Percentiles rank a stretch among this genome's conserved stretches.
Evolutionary conservation across 2,888 invertebrate genomes (phyloP).

Genomic region (Homarus gammarus): DNA sequence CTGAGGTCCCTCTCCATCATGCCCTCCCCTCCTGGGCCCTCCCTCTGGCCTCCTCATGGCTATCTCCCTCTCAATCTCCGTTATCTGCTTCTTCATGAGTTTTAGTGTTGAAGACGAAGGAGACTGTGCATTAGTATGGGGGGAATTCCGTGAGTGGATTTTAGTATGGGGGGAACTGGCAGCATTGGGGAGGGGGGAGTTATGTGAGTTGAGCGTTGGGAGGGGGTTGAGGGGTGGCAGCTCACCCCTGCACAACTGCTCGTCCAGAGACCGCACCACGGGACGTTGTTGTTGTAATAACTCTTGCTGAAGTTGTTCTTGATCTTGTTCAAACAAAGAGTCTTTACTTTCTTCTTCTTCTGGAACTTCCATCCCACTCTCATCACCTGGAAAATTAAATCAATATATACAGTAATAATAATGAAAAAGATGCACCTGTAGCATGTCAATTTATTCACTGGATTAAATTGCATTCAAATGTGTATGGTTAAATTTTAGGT

Average conservation of each 20-base stretch:
- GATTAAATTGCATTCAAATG: too few species aligned
- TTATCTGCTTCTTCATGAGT: slow-evolving; percentile 76
- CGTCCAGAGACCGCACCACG: slow-evolving; percentile 70
- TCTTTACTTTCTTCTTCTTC: slow-evolving; percentile 62
- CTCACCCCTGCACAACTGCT: slow-evolving; percentile 75
- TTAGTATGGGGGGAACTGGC: slow-evolving; percentile 73
- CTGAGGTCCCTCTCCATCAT: slow-evolving; percentile 60
- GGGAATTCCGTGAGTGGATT: slow-evolving; percentile 58
- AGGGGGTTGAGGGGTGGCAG: slow-evolving; percentile 70
- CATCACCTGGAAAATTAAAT: slow-evolving; percentile 42
- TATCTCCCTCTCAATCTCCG: slow-evolving; percentile 76
- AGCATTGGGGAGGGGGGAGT: slow-evolving; percentile 70
- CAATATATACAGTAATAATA: not conserved
- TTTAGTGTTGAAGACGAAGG: slow-evolving; percentile 75
- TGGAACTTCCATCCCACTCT: slow-evolving; percentile 64
- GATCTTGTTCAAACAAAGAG: slow-evolving; percentile 55
- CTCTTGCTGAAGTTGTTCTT: slow-evolving; percentile 18
- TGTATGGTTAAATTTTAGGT: too few species aligned
- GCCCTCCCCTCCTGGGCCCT: slow-evolving; percentile 60
- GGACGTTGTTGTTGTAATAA: slow-evolving; percentile 37
- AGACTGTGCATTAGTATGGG: slow-evolving; percentile 69
- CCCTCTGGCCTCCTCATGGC: slow-evolving; percentile 75
- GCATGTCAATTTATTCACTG: too few species aligned
- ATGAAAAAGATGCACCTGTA: too few species aligned
- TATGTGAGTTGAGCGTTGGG: slow-evolving; percentile 69